Evolutionary conservation across 2,797 vertebrate species (phyloP).

Genomic region (Sphenopsis melanotis): DNA sequence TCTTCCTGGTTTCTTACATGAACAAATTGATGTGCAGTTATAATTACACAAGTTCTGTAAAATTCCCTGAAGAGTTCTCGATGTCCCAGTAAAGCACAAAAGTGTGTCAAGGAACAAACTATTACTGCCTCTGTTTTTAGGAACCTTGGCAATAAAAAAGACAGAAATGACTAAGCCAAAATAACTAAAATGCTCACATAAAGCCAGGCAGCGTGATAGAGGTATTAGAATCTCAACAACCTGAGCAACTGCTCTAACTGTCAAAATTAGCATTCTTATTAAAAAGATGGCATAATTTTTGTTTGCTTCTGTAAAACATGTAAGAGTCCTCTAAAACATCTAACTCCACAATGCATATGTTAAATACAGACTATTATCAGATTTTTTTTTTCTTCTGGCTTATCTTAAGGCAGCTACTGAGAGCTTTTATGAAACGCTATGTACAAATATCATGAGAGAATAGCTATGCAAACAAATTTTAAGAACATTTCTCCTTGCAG

Average conservation of each 20-base stretch:
- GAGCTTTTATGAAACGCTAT: not conserved
- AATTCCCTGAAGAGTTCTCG: not conserved
- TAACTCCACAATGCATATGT: not conserved
- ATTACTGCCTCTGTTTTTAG: not conserved
- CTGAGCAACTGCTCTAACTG: not conserved
- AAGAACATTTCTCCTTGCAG: not conserved
- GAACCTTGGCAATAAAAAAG: not conserved
- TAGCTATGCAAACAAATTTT: not conserved
- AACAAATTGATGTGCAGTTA: not conserved
- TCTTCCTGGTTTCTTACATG: not conserved
- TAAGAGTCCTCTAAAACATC: not conserved
- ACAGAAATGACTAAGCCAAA: not conserved
- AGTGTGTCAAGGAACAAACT: not conserved
- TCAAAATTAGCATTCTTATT: not conserved
- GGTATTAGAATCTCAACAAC: not conserved
- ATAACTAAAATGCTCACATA: not conserved
- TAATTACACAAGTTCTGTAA: not conserved
- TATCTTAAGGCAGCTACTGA: not conserved
- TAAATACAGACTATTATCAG: not conserved
- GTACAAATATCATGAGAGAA: not conserved
- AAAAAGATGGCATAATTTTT: not conserved
- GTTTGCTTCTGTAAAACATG: not conserved
- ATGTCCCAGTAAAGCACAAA: rapidly evolving
- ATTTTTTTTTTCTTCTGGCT: not conserved
- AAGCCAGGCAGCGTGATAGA: not conserved